A percentile compares a stretch with the other conserved stretches of the same genome.
These are phyloP conservation scores for Diplodus puntazzo DNA, from an alignment of 2,797 vertebrate genomes.

Conservation along the genomic window DNA sequence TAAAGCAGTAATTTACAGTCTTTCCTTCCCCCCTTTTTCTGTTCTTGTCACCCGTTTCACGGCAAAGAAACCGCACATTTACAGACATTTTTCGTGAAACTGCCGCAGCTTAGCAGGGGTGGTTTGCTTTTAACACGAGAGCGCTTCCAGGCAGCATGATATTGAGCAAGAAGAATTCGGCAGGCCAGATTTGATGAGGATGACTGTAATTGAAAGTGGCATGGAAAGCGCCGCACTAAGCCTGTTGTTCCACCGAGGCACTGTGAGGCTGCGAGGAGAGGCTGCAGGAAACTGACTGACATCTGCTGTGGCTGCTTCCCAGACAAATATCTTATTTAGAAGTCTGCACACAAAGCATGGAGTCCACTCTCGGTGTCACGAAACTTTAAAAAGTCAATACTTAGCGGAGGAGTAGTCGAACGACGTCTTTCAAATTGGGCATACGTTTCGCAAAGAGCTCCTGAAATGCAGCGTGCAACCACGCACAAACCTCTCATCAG, in stretches of 20 bases:
- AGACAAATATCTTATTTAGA: constrained; percentile 17
- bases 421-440: background rate
- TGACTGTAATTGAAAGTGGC: constrained; percentile 52
- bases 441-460: background rate
- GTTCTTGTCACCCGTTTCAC: background rate
- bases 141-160: constrained; percentile 27
- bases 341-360: constrained; percentile 3
- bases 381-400: background rate
- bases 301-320: constrained; percentile 26
- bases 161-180: constrained; percentile 28
- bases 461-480: background rate
- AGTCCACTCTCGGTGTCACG: background rate
- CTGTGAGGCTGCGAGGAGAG: constrained; percentile 5
- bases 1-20: constrained; percentile 1
- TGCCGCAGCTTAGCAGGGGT: constrained; percentile 8
- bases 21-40: background rate
- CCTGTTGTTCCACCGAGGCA: constrained; percentile 29
- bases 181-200: constrained; percentile 45
- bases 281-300: constrained; percentile 29
- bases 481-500: background rate
- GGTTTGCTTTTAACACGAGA: constrained; percentile 16
- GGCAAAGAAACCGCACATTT: background rate
- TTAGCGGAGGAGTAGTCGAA: background rate
- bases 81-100: background rate
- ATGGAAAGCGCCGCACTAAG: constrained; percentile 16